phyloP scores from a whole-genome alignment of 1,140 invertebrate genomes.

The Tetragnatha versicolor region DNA sequence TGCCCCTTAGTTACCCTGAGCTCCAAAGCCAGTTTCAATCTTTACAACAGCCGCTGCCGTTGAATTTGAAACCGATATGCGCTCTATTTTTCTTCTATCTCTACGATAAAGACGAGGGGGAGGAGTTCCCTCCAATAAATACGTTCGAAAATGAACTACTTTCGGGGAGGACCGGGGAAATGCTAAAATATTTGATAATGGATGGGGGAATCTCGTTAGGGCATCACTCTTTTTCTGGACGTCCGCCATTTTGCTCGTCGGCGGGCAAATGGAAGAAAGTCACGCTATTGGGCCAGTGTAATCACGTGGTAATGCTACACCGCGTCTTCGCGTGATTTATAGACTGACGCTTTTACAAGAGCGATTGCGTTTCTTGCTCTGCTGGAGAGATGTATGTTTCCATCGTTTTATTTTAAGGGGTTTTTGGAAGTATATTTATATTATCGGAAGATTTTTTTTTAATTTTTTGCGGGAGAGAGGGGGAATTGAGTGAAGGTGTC shows the following conservation, averaged over 20 bases:
- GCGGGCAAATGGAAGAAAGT: slow-evolving; percentile 20
- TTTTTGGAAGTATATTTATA: slow-evolving; percentile 2
- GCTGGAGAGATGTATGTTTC: neutral
- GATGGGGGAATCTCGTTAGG: neutral
- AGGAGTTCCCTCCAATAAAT: too few relatives aligned
- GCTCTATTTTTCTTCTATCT: too few relatives aligned
- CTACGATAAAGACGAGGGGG: too few relatives aligned
- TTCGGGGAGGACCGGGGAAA: neutral
- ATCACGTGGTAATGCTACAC: slow-evolving; percentile 39
- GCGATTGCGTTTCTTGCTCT: slow-evolving; percentile 11
- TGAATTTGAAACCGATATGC: too few relatives aligned
- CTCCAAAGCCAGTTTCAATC: too few relatives aligned
- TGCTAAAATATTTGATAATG: slow-evolving; percentile 33
- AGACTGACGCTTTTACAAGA: neutral
- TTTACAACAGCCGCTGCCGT: too few relatives aligned
- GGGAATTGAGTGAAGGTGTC: too few relatives aligned
- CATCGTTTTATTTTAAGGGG: too few relatives aligned
- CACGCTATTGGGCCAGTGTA: slow-evolving; percentile 21
- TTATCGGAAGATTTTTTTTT: neutral
- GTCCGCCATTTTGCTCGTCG: slow-evolving; percentile 27
- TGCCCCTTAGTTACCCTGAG: too few relatives aligned
- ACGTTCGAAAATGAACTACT: slow-evolving; percentile 12
- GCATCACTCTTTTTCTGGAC: slow-evolving; percentile 16
- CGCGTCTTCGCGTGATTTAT: slow-evolving; percentile 18
- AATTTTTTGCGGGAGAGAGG: too few relatives aligned